Evolutionary conservation across 2,797 vertebrate species (phyloP).

Genomic region (Salmo trutta): DNA sequence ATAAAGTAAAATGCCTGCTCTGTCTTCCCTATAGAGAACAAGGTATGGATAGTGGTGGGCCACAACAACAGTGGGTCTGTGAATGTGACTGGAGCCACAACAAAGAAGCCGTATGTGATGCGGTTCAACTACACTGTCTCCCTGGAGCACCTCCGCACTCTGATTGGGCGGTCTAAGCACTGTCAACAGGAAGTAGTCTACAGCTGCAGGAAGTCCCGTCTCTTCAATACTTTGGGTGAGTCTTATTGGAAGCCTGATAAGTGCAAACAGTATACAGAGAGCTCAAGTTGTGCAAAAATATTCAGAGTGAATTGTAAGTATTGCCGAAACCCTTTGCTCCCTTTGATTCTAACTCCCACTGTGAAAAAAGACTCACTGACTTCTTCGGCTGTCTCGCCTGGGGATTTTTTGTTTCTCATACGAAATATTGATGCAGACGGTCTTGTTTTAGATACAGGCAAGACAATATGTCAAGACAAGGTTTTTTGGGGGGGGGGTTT

Average conservation of each 20-base stretch:
- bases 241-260: background rate
- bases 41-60: constrained; percentile 81
- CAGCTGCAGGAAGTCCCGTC: constrained; percentile 87
- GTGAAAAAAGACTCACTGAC: background rate
- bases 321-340: background rate
- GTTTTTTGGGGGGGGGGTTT: background rate
- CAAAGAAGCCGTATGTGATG: constrained; percentile 69
- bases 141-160: constrained; percentile 78
- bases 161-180: constrained; percentile 83
- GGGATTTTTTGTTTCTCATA: background rate
- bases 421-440: constrained; percentile 1
- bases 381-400: background rate
- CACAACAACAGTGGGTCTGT: constrained; percentile 78
- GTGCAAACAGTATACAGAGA: background rate
- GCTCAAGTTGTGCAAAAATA: background rate
- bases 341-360: constrained; percentile 2
- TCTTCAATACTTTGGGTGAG: constrained; percentile 89
- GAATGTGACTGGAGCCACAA: constrained; percentile 61
- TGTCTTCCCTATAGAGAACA: constrained; percentile 74
- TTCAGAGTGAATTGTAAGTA: background rate
- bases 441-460: background rate
- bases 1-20: background rate
- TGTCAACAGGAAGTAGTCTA: constrained; percentile 92
- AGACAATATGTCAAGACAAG: background rate
- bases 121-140: constrained; percentile 76